Evolutionary conservation across 2,888 invertebrate species (phyloP).

Genomic region (Lissocephala sabroskyi): DNA sequence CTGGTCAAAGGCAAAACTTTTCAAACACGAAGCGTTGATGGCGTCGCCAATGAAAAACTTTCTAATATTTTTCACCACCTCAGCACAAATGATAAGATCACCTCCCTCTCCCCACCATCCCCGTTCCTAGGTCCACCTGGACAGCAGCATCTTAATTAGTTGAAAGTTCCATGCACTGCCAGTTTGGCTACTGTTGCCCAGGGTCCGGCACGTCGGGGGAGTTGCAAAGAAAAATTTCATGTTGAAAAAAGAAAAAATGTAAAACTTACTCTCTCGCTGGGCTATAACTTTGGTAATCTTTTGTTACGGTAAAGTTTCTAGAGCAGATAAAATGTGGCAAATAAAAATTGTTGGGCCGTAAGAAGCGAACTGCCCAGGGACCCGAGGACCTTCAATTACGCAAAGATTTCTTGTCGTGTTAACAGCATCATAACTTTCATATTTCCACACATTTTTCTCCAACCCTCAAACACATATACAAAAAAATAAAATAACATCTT

Average conservation of each 20-base stretch:
- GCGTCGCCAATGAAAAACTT: conserved; percentile 34
- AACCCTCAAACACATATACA: no score
- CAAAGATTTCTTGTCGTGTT: conserved; percentile 13
- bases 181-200: no score
- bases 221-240: conserved; percentile 13
- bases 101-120: neutral
- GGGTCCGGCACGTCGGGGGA: no score
- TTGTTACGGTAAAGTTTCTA: conserved; percentile 56
- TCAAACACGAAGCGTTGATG: conserved; percentile 7
- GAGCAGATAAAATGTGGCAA: conserved; percentile 60
- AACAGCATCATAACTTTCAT: conserved; percentile 13
- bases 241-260: conserved; percentile 5
- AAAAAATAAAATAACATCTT: no score
- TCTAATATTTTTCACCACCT: conserved; percentile 64
- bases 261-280: conserved; percentile 35
- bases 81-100: conserved; percentile 54
- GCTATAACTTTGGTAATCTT: conserved; percentile 61
- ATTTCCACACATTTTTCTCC: neutral
- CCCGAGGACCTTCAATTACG: neutral
- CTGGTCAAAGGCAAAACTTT: conserved; percentile 59
- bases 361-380: neutral
- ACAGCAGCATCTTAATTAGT: conserved; percentile 52
- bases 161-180: conserved; percentile 58
- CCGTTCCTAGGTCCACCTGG: conserved; percentile 22
- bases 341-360: conserved; percentile 44